Evolutionary conservation across 2,888 invertebrate genomes (phyloP).

Genomic region (Rhingia rostrata): DNA sequence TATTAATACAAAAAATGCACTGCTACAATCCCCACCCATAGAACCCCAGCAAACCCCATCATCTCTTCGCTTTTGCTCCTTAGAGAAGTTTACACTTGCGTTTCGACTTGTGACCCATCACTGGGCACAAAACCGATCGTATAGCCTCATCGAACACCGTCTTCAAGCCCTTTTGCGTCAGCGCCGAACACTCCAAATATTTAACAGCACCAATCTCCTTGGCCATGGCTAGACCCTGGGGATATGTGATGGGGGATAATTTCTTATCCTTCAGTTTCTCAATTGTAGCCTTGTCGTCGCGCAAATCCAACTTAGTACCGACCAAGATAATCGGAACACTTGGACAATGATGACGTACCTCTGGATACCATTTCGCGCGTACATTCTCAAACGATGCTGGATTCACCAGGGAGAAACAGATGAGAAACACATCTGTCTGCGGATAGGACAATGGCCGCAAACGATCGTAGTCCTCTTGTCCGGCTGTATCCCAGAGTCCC

Average conservation of each 20-base stretch:
- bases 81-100: constrained; percentile 77
- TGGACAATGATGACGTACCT: constrained; percentile 82
- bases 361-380: constrained; percentile 82
- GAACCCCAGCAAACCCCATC: constrained; percentile 27
- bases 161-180: constrained; percentile 81
- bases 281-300: constrained; percentile 81
- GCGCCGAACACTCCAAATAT: constrained; percentile 81
- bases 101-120: constrained; percentile 78
- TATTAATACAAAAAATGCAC: constrained; percentile 55
- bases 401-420: constrained; percentile 81
- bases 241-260: constrained; percentile 81
- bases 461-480: constrained; percentile 82
- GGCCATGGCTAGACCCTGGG: constrained; percentile 82
- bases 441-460: constrained; percentile 81
- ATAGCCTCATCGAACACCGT: constrained; percentile 82
- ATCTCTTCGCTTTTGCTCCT: not conserved
- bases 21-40: constrained; percentile 34
- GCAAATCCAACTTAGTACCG: constrained; percentile 81
- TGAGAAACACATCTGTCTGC: constrained; percentile 81
- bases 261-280: constrained; percentile 82
- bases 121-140: constrained; percentile 81
- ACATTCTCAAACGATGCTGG: constrained; percentile 82
- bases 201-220: constrained; percentile 82
- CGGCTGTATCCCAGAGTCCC: constrained; percentile 82
- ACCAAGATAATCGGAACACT: constrained; percentile 82